phyloP scores from a whole-genome alignment of 2,113 vertebrate species.

The Salminus brasiliensis region DNA sequence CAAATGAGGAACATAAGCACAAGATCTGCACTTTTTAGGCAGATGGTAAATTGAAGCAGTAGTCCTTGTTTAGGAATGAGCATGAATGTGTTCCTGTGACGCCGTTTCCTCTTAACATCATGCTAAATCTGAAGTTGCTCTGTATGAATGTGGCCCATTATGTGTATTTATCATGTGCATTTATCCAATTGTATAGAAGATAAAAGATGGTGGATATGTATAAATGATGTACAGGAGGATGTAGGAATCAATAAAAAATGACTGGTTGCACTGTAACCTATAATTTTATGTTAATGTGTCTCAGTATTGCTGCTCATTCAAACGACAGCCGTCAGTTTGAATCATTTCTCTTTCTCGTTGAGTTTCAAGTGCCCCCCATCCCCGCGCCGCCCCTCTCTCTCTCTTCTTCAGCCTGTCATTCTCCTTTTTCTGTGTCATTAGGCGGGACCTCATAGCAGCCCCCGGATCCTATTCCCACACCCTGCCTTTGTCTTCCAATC shows the following conservation, averaged over 20 bases:
- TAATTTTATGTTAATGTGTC: slow-evolving; percentile 21
- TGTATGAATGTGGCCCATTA: no score
- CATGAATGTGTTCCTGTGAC: no score
- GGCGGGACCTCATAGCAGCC: neutral
- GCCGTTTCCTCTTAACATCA: no score
- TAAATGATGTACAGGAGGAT: neutral
- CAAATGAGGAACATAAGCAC: no score
- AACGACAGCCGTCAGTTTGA: slow-evolving; percentile 23
- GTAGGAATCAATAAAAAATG: slow-evolving; percentile 1
- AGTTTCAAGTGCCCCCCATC: neutral
- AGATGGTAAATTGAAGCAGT: no score
- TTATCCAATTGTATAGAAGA: neutral
- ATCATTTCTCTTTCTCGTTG: slow-evolving; percentile 9
- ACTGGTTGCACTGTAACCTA: slow-evolving; percentile 14
- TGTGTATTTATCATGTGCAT: no score
- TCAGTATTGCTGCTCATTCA: slow-evolving; percentile 28
- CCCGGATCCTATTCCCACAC: neutral
- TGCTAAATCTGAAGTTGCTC: no score
- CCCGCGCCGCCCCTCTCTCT: no score
- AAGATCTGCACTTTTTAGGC: no score
- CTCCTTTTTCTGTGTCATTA: neutral
- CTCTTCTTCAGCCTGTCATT: neutral
- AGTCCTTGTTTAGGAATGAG: no score
- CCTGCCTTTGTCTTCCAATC: neutral
- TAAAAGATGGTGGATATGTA: neutral